Percentiles rank a stretch among this genome's conserved stretches.
Conservation (phyloP, 1,140 invertebrate genomes). For the Lepidotrigona ventralis region DNA sequence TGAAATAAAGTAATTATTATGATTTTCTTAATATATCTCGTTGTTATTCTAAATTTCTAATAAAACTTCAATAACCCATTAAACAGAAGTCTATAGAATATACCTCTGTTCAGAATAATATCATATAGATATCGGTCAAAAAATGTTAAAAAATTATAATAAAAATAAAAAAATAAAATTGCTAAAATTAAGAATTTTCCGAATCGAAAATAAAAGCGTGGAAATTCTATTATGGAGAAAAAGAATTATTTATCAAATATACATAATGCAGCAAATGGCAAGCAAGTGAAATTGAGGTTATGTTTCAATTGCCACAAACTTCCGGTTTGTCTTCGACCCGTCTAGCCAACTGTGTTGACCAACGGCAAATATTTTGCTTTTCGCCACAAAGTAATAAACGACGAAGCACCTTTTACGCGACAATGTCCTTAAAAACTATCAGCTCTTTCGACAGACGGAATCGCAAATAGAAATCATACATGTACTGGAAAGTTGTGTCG, state of each 20-base stretch:
- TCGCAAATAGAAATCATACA: background rate
- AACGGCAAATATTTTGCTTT: constrained; percentile 11
- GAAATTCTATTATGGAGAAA: background rate
- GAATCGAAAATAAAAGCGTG: background rate
- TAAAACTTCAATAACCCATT: too few species aligned
- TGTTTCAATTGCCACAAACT: background rate
- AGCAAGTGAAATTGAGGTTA: constrained; percentile 7
- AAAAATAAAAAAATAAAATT: too few species aligned
- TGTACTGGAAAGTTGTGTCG: background rate
- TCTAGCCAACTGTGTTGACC: background rate
- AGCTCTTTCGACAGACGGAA: background rate
- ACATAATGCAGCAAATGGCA: background rate
- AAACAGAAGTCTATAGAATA: too few species aligned
- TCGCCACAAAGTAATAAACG: background rate
- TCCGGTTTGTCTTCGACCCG: background rate
- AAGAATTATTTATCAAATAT: background rate
- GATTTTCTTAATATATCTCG: too few species aligned
- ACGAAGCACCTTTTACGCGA: background rate
- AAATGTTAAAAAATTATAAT: too few species aligned
- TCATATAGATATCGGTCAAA: too few species aligned
- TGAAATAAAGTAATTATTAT: too few species aligned
- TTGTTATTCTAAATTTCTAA: too few species aligned
- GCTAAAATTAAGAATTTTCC: background rate
- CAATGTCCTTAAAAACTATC: background rate
- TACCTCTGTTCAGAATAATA: too few species aligned